Conservation (phyloP, 2,797 vertebrate genomes). For the Monodelphis domestica region DNA sequence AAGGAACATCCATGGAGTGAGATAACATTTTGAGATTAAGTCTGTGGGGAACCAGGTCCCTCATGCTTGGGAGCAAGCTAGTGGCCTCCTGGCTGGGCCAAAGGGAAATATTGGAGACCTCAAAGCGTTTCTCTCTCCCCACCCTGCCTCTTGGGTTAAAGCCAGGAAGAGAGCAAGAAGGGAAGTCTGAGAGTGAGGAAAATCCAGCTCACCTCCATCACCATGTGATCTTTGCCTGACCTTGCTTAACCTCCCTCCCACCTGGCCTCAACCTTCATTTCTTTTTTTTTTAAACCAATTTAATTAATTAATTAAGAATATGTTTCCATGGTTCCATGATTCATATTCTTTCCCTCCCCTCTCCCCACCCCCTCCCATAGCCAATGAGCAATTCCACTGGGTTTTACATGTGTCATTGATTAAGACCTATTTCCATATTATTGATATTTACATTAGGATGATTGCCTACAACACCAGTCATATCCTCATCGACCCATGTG, state of each 20-base stretch:
- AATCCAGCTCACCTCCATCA: background rate
- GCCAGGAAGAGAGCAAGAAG: background rate
- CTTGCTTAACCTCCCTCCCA: too few species aligned
- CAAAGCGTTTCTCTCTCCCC: background rate
- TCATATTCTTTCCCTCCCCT: too few species aligned
- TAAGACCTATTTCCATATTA: too few species aligned
- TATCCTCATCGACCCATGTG: too few species aligned
- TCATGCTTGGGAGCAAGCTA: background rate
- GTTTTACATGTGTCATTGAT: too few species aligned
- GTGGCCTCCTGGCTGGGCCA: background rate
- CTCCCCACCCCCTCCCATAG: too few species aligned
- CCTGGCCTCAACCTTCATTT: background rate
- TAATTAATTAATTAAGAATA: too few species aligned
- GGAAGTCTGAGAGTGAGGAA: background rate
- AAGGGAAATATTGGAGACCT: background rate
- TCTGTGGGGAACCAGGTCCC: background rate
- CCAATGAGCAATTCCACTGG: too few species aligned
- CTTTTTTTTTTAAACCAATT: too few species aligned
- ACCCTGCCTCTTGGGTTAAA: background rate
- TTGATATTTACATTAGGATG: too few species aligned
- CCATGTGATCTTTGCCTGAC: background rate
- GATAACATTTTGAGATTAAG: background rate
- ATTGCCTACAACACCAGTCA: too few species aligned
- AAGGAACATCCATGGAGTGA: background rate
- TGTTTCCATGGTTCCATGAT: too few species aligned